Conservation (phyloP, 2,113 vertebrate genomes). For the Scomber scombrus region DNA sequence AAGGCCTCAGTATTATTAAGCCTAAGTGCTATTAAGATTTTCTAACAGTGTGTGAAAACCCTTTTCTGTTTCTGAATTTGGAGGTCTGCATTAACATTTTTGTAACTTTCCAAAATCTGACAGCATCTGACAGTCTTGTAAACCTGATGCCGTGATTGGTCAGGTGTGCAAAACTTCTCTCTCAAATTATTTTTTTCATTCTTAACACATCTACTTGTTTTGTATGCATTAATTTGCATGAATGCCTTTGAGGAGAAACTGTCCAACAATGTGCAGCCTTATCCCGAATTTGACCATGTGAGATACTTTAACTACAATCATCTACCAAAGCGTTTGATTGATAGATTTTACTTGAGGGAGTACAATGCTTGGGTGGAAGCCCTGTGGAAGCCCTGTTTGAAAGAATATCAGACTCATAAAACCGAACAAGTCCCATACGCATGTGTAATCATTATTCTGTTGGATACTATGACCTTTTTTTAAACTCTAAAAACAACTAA, state of each 20-base stretch:
- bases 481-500: slow-evolving; percentile 24
- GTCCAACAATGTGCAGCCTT: not conserved
- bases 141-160: too few relatives aligned
- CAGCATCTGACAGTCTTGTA: too few relatives aligned
- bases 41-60: not conserved
- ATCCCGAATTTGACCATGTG: not conserved
- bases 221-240: too few relatives aligned
- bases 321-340: not conserved
- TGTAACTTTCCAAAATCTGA: too few relatives aligned
- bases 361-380: not conserved
- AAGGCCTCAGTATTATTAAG: not conserved
- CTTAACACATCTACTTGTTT: too few relatives aligned
- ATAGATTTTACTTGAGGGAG: not conserved
- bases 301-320: not conserved
- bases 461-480: slow-evolving; percentile 17
- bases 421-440: not conserved
- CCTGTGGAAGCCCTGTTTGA: not conserved
- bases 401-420: not conserved
- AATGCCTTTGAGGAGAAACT: not conserved
- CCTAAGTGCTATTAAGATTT: too few relatives aligned
- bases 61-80: too few relatives aligned
- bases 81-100: too few relatives aligned
- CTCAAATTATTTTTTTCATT: too few relatives aligned
- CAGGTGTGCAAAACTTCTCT: too few relatives aligned
- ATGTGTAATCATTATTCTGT: not conserved